Conservation (phyloP, 2,113 vertebrate genomes). For the Ceyx cyanopectus region DNA sequence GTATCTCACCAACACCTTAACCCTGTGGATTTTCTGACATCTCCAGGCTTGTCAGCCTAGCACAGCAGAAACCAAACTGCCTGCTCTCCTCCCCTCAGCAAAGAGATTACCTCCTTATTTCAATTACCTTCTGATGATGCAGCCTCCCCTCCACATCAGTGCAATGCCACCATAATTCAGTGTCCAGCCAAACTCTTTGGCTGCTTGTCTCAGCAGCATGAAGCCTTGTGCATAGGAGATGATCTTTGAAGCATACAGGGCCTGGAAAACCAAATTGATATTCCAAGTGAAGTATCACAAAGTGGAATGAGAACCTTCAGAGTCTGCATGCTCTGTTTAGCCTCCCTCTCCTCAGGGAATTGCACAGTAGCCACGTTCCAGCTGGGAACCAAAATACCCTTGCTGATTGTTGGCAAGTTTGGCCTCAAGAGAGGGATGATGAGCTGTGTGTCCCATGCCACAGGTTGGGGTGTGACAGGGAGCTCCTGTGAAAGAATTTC, state of each 20-base stretch:
- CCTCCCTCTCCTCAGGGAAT: background rate
- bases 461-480: background rate
- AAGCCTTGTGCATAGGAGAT: conserved; percentile 98
- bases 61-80: background rate
- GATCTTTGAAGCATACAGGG: conserved; percentile 97
- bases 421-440: background rate
- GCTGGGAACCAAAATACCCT: background rate
- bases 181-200: conserved; percentile 92
- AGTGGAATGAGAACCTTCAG: background rate
- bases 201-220: conserved; percentile 95
- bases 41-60: background rate
- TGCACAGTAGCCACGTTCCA: background rate
- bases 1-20: background rate
- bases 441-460: background rate
- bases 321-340: background rate
- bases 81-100: background rate
- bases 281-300: background rate
- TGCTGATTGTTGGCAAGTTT: background rate
- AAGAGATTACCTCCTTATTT: background rate
- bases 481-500: background rate
- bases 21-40: background rate
- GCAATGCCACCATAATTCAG: conserved; percentile 96
- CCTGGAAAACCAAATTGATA: conserved; percentile 71
- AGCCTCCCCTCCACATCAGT: conserved; percentile 98
- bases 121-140: conserved; percentile 95